A percentile compares a stretch with the other conserved stretches of the same genome.
Evolutionary conservation across 2,113 vertebrate species (phyloP).

Genomic region (Chamaea fasciata): DNA sequence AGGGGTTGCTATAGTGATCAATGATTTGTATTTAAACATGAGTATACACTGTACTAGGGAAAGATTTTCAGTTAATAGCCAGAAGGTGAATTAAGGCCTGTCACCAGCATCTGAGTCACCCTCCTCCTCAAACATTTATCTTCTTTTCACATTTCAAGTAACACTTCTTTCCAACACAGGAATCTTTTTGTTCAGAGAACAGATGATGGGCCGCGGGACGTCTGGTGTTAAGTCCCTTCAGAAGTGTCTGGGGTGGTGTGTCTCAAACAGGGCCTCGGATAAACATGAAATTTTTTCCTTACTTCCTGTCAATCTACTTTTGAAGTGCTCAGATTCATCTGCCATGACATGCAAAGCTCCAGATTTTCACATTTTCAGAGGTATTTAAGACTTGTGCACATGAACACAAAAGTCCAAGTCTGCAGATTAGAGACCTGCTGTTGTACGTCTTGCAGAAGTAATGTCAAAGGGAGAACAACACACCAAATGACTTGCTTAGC

Average conservation of each 20-base stretch:
- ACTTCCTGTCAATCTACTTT: not conserved
- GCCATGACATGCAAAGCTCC: not conserved
- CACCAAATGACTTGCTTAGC: not conserved
- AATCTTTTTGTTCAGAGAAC: not conserved
- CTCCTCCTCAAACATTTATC: slow-evolving; percentile 60
- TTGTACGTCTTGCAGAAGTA: not conserved
- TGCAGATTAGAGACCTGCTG: not conserved
- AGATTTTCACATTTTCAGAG: not conserved
- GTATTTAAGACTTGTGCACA: not conserved
- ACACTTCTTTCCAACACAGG: not conserved
- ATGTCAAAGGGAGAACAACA: not conserved
- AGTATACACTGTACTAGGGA: slow-evolving; percentile 71
- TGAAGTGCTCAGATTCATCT: not conserved
- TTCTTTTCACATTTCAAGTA: slow-evolving; percentile 34
- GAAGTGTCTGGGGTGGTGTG: not conserved
- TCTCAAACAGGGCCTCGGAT: not conserved
- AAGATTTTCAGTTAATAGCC: slow-evolving; percentile 66
- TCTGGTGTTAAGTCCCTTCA: not conserved
- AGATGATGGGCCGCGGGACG: not conserved
- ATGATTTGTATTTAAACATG: slow-evolving; percentile 76
- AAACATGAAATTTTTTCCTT: not conserved
- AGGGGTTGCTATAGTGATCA: slow-evolving; percentile 76
- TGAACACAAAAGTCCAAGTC: not conserved
- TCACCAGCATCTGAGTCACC: slow-evolving; percentile 66
- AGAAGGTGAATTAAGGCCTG: slow-evolving; percentile 66